These are phyloP conservation scores for Drosophila fungiperda DNA, from an alignment of 2,888 invertebrate species.

Conservation along the genomic window DNA sequence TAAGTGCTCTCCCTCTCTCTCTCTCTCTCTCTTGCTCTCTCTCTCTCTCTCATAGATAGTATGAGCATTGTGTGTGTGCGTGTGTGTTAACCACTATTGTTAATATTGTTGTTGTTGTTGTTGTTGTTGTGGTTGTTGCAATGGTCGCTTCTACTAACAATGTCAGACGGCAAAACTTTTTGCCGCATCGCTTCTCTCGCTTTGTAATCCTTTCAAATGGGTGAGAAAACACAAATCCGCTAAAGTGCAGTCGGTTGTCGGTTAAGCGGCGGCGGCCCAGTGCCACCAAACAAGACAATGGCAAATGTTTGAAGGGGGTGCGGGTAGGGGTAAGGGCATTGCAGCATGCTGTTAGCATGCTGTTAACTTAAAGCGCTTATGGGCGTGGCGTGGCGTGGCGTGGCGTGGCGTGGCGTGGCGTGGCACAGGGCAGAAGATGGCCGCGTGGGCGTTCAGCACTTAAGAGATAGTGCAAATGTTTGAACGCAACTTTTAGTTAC, in stretches of 20 bases:
- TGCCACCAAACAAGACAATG: constrained; percentile 26
- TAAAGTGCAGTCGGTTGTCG: constrained; percentile 74
- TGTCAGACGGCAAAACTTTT: constrained; percentile 42
- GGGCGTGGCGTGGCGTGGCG: constrained; percentile 14
- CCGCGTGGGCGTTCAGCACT: constrained; percentile 58
- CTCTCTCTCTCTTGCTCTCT: constrained; percentile 5
- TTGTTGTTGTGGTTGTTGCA: constrained; percentile 25
- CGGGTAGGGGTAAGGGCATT: background rate
- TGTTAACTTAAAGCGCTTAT: background rate
- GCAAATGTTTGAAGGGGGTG: background rate
- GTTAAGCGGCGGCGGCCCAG: constrained; percentile 49
- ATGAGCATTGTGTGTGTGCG: constrained; percentile 1
- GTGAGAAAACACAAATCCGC: constrained; percentile 79
- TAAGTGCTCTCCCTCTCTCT: constrained; percentile 87
- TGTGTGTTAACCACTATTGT: constrained; percentile 29
- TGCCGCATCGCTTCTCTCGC: constrained; percentile 55
- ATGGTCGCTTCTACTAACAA: constrained; percentile 46
- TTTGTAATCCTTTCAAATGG: constrained; percentile 76
- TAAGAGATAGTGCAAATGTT: constrained; percentile 72
- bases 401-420: constrained; percentile 10
- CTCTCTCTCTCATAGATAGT: constrained; percentile 1
- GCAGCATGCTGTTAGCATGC: constrained; percentile 1
- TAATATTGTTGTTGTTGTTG: constrained; percentile 8
- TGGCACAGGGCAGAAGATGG: constrained; percentile 4
- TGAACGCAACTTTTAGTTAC: constrained; percentile 76